Percentiles rank a stretch among this genome's conserved stretches.
Conservation (phyloP, 2,113 vertebrate genomes). For the Notarius lentiginosus region DNA sequence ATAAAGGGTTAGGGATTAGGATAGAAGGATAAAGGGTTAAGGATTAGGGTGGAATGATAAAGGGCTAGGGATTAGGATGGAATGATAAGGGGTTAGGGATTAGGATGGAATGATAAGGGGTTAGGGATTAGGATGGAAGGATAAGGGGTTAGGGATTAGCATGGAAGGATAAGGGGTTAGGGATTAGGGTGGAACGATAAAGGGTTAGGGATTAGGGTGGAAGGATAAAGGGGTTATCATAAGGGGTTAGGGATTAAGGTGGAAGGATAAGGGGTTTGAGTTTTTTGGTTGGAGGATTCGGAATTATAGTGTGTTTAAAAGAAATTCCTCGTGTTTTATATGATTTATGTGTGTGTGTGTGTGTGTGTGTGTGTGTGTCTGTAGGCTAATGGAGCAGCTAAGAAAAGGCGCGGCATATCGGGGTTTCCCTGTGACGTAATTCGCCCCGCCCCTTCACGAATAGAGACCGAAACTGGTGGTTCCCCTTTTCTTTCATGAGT, state of each 20-base stretch:
- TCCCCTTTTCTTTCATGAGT: background rate
- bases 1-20: background rate
- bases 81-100: no score
- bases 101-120: no score
- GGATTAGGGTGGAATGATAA: no score
- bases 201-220: no score
- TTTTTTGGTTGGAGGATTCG: background rate
- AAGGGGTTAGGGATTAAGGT: background rate
- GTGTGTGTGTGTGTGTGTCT: background rate
- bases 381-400: background rate
- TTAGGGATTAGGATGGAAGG: no score
- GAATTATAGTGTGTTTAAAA: background rate
- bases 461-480: background rate
- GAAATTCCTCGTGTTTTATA: background rate
- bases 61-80: background rate
- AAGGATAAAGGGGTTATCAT: no score
- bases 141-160: no score
- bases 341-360: background rate
- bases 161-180: background rate
- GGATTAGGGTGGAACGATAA: no score
- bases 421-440: slow-evolving; percentile 19
- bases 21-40: no score
- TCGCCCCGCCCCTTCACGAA: no score
- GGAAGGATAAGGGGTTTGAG: background rate
- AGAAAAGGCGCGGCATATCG: background rate